Evolutionary conservation across 35 echinoderm and acorn worm genomes (phyloP).

Genomic region (Chiridota heheva): DNA sequence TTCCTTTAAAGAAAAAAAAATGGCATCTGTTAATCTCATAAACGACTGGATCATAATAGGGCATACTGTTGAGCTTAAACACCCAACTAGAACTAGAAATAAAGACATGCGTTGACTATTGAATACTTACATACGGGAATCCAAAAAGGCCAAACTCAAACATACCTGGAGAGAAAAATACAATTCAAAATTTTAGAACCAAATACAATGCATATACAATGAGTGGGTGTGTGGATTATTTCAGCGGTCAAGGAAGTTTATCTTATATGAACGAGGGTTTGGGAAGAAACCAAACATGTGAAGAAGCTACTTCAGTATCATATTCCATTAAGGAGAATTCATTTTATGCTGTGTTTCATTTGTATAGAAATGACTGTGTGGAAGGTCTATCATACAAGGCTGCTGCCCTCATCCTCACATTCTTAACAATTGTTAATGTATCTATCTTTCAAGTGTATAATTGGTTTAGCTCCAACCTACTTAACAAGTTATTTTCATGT

Average conservation of each 20-base stretch:
- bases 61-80: background rate
- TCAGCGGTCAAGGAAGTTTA: no score
- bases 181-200: background rate
- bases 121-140: slow-evolving; percentile 81
- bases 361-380: no score
- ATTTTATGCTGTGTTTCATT: background rate
- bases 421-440: no score
- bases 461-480: no score
- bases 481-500: no score
- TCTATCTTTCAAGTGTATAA: background rate
- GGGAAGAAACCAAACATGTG: background rate
- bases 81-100: background rate
- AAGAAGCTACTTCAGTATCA: no score
- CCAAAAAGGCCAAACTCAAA: slow-evolving; percentile 86
- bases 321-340: no score
- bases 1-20: no score
- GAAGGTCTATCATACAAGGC: background rate
- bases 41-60: no score
- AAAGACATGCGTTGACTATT: background rate
- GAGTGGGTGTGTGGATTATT: background rate
- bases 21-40: no score
- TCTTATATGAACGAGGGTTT: no score
- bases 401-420: no score
- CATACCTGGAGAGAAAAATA: slow-evolving; percentile 50
- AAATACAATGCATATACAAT: background rate